Conservation (phyloP, 2,113 vertebrate species). For the Lamprotornis superbus region DNA sequence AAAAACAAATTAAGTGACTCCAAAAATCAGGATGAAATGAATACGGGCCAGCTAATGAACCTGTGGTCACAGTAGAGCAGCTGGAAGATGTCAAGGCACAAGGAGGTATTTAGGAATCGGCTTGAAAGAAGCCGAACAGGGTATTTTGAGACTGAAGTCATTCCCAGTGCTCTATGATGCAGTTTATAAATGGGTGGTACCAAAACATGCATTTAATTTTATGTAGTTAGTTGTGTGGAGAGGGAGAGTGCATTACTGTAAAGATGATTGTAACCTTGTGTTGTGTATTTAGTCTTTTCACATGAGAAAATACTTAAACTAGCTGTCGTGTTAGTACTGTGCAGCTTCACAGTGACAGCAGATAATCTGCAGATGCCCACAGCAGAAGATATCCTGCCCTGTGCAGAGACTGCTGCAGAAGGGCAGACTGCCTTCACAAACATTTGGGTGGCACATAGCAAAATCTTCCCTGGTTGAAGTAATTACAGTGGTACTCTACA, state of each 20-base stretch:
- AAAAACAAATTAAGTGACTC: background rate
- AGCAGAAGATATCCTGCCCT: background rate
- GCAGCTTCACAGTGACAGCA: background rate
- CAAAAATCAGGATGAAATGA: background rate
- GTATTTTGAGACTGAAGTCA: background rate
- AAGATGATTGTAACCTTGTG: background rate
- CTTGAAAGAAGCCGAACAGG: background rate
- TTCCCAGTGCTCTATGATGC: background rate
- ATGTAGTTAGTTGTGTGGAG: background rate
- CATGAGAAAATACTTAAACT: background rate
- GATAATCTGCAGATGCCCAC: background rate
- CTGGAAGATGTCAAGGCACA: background rate
- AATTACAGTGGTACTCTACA: background rate
- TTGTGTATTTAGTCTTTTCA: background rate
- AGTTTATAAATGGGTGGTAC: background rate
- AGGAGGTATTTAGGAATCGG: background rate
- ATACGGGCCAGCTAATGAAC: background rate
- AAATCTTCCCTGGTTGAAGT: background rate
- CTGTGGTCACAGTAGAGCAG: background rate
- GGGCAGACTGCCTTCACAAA: background rate
- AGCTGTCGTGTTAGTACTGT: accelerated
- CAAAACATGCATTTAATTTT: background rate
- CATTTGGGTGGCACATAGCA: background rate
- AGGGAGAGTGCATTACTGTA: background rate
- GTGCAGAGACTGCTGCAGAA: background rate